Conservation (phyloP, 2,797 vertebrate genomes). For the Myotis planiceps region DNA sequence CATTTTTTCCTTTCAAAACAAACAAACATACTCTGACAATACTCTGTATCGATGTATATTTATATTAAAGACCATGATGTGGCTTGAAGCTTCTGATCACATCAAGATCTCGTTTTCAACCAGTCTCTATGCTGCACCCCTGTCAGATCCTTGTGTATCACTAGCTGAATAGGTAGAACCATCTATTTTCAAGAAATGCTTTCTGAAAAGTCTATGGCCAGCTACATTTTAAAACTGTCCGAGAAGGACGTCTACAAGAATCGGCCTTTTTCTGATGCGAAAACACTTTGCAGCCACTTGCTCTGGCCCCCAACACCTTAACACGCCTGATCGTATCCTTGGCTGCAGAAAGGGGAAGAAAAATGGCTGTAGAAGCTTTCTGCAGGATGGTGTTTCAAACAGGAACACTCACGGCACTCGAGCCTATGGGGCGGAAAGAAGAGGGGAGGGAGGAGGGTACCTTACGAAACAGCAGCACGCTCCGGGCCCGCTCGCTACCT, state of each 20-base stretch:
- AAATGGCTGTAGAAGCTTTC: constrained; percentile 46
- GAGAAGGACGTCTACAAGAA: neutral
- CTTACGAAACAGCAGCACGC: constrained; percentile 43
- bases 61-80: neutral
- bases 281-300: constrained; percentile 29
- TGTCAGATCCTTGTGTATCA: neutral
- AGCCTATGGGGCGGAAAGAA: neutral
- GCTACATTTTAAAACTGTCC: neutral
- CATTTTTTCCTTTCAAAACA: neutral
- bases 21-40: neutral
- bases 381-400: neutral
- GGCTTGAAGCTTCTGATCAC: neutral
- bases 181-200: neutral
- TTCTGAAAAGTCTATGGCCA: neutral
- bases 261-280: neutral
- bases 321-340: constrained; percentile 1
- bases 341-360: neutral
- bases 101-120: constrained; percentile 28
- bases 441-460: neutral
- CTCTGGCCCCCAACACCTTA: neutral
- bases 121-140: neutral
- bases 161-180: neutral
- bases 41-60: neutral
- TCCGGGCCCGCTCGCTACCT: constrained; percentile 45
- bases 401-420: neutral